Evolutionary conservation across 1,140 invertebrate genomes (phyloP).

Genomic region (Cepaea nemoralis): DNA sequence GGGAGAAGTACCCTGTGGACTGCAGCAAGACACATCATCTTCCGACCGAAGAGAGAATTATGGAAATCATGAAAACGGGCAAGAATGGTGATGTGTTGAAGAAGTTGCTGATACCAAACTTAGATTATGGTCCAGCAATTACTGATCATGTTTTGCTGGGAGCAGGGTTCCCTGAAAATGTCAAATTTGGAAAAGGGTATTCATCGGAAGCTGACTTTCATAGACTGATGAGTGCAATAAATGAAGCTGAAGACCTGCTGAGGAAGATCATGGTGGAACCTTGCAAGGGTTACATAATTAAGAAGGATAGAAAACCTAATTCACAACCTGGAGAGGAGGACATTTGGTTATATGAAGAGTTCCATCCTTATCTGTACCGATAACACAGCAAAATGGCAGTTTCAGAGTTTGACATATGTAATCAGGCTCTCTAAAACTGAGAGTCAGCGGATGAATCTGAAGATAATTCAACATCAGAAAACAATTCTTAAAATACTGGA

Average conservation of each 20-base stretch:
- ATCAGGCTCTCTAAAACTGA: conserved; percentile 89
- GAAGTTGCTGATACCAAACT: conserved; percentile 85
- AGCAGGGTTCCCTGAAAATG: conserved; percentile 78
- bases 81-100: conserved; percentile 86
- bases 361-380: conserved; percentile 86
- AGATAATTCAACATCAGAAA: conserved; percentile 90
- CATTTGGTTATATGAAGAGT: conserved; percentile 79
- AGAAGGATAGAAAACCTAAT: conserved; percentile 81
- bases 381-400: conserved; percentile 79
- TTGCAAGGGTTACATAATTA: conserved; percentile 77
- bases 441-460: conserved; percentile 94
- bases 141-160: conserved; percentile 89
- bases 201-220: conserved; percentile 78
- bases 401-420: conserved; percentile 84
- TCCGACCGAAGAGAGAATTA: conserved; percentile 68
- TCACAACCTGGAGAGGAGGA: conserved; percentile 76
- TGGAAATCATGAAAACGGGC: conserved; percentile 77
- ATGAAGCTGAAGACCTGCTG: conserved; percentile 80
- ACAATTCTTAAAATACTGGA: conserved; percentile 97
- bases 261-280: conserved; percentile 56
- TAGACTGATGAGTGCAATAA: conserved; percentile 79
- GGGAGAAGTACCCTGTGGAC: conserved; percentile 89
- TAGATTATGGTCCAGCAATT: conserved; percentile 87
- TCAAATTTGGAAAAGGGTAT: conserved; percentile 78
- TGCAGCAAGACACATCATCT: conserved; percentile 77